These are phyloP conservation scores for Threskiornis aethiopicus DNA, from an alignment of 2,797 vertebrate species.

Conservation along the genomic window DNA sequence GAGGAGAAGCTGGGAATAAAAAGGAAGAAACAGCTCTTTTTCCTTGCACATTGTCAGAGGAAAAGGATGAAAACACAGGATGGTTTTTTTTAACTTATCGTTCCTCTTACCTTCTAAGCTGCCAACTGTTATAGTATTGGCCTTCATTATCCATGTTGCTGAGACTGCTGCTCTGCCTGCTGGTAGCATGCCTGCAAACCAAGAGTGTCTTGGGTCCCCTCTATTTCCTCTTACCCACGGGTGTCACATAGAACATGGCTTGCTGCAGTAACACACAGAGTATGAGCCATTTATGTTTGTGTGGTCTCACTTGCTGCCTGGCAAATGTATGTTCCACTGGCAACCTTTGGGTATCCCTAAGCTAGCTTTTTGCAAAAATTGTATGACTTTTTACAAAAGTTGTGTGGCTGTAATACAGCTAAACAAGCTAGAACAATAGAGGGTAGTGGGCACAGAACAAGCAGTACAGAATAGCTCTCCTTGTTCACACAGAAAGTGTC, in stretches of 20 bases:
- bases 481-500: neutral
- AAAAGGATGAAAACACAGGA: neutral
- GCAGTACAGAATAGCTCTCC: neutral
- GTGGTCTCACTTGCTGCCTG: accelerated
- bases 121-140: neutral
- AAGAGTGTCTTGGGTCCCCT: neutral
- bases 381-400: neutral
- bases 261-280: neutral
- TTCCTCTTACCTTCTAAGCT: neutral
- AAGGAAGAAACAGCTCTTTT: neutral
- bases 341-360: neutral
- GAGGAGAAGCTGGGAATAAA: neutral
- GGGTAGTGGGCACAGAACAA: neutral
- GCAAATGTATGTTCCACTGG: neutral
- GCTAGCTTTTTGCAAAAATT: neutral
- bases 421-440: neutral
- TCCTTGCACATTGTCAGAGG: neutral
- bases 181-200: neutral
- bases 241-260: neutral
- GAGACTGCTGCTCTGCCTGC: neutral
- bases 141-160: neutral
- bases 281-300: accelerated
- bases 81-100: neutral
- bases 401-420: neutral
- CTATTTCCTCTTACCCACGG: no score